Percentiles rank a stretch among this genome's conserved stretches.
These are phyloP conservation scores for Luehdorfia chinensis DNA, from an alignment of 1,140 invertebrate genomes.

Conservation along the genomic window DNA sequence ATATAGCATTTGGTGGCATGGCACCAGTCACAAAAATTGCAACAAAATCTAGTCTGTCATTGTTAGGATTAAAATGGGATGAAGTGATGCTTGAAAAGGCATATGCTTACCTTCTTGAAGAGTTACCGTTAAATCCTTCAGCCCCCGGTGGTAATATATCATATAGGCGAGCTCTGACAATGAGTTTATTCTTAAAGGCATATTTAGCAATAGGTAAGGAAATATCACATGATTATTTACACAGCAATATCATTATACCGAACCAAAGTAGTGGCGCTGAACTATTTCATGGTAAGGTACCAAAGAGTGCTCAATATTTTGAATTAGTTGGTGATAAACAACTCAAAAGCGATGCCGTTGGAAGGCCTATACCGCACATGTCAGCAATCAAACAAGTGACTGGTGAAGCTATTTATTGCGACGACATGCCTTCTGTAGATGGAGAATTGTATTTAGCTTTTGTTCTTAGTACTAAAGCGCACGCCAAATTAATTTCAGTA, in stretches of 20 bases:
- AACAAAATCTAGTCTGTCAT: slow-evolving; percentile 80
- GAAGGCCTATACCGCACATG: slow-evolving; percentile 88
- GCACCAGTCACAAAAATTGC: slow-evolving; percentile 92
- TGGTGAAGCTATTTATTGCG: slow-evolving; percentile 95
- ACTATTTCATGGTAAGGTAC: slow-evolving; percentile 80
- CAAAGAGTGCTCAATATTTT: slow-evolving; percentile 90
- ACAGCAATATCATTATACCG: slow-evolving; percentile 65
- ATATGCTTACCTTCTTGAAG: slow-evolving; percentile 81
- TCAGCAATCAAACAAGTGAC: slow-evolving; percentile 93
- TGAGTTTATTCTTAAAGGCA: slow-evolving; percentile 95
- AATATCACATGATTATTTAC: slow-evolving; percentile 69
- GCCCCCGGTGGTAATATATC: slow-evolving; percentile 95
- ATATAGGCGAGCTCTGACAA: slow-evolving; percentile 87
- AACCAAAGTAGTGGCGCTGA: slow-evolving; percentile 79
- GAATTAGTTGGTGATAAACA: slow-evolving; percentile 83
- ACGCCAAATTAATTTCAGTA: slow-evolving; percentile 87
- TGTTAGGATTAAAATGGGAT: slow-evolving; percentile 87
- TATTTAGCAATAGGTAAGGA: slow-evolving; percentile 85
- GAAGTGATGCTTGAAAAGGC: slow-evolving; percentile 83
- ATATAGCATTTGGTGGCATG: slow-evolving; percentile 93
- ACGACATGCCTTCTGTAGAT: slow-evolving; percentile 89
- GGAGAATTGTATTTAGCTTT: slow-evolving; percentile 88
- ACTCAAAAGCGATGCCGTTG: slow-evolving; percentile 84
- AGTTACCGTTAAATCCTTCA: slow-evolving; percentile 86
- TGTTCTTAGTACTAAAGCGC: slow-evolving; percentile 88